phyloP scores from a whole-genome alignment of 2,888 invertebrate species.

The Metacarcinus magister region DNA sequence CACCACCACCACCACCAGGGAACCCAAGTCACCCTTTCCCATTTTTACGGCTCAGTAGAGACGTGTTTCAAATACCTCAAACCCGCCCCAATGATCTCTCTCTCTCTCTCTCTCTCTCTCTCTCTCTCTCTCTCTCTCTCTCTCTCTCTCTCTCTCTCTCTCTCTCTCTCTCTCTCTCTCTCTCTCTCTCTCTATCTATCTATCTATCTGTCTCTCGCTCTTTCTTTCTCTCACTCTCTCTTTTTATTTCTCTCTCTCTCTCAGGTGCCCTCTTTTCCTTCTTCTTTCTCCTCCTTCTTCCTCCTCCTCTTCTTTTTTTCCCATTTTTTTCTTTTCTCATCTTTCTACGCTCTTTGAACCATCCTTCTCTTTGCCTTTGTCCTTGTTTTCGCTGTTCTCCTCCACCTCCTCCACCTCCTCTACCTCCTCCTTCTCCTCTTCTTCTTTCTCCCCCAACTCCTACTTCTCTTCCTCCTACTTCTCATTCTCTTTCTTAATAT shows the following conservation, averaged over 20 bases:
- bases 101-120: constrained; percentile 39
- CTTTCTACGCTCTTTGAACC: background rate
- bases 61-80: constrained; percentile 33
- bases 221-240: too few relatives aligned
- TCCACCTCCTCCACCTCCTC: background rate
- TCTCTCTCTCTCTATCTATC: background rate
- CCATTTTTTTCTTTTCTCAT: background rate
- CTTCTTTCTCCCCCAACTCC: background rate
- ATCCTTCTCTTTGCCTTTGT: background rate
- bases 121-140: constrained; percentile 39
- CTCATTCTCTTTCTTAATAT: too few relatives aligned
- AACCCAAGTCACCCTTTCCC: constrained; percentile 15
- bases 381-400: background rate
- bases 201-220: too few relatives aligned
- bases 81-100: background rate
- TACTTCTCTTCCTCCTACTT: too few relatives aligned
- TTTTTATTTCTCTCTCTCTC: background rate
- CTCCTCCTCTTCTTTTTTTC: background rate
- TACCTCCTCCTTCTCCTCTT: background rate
- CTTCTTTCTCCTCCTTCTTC: background rate
- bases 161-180: constrained; percentile 37
- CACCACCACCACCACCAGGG: background rate
- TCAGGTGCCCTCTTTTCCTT: background rate
- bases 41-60: constrained; percentile 16
- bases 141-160: constrained; percentile 39